A percentile compares a stretch with the other conserved stretches of the same genome.
Conservation (phyloP, 2,888 invertebrate genomes). For the Lasioglossum figueresi region DNA sequence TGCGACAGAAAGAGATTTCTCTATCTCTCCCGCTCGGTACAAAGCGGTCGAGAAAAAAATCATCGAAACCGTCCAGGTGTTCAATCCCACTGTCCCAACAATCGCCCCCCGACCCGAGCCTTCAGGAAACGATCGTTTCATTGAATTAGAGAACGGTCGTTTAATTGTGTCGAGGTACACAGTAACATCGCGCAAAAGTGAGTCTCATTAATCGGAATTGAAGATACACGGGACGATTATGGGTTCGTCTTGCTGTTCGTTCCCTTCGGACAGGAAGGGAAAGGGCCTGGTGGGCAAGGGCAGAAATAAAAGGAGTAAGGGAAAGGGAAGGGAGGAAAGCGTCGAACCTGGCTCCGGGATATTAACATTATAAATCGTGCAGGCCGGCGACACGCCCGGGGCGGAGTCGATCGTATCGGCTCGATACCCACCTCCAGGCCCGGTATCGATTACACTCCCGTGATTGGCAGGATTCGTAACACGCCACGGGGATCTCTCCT, state of each 20-base stretch:
- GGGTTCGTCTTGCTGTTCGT: background rate
- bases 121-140: background rate
- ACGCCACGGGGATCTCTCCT: slow-evolving; percentile 76
- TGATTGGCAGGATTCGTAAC: slow-evolving; percentile 83
- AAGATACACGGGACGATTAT: slow-evolving; percentile 51
- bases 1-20: background rate
- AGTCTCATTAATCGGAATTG: slow-evolving; percentile 50
- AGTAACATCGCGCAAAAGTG: slow-evolving; percentile 33
- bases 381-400: slow-evolving; percentile 82
- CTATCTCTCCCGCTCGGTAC: background rate
- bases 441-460: slow-evolving; percentile 82
- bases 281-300: slow-evolving; percentile 15
- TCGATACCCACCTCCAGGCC: slow-evolving; percentile 77
- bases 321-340: slow-evolving; percentile 49
- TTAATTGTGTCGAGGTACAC: slow-evolving; percentile 37
- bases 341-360: slow-evolving; percentile 74
- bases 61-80: slow-evolving; percentile 5
- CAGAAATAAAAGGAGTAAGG: slow-evolving; percentile 38
- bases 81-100: background rate
- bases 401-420: slow-evolving; percentile 82
- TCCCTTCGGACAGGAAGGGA: background rate
- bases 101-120: background rate
- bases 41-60: background rate
- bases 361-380: slow-evolving; percentile 83
- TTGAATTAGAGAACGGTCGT: slow-evolving; percentile 39